Conservation (phyloP, 64 coral and sea anemone genomes). For the Hydrozoanthus tunicans region DNA sequence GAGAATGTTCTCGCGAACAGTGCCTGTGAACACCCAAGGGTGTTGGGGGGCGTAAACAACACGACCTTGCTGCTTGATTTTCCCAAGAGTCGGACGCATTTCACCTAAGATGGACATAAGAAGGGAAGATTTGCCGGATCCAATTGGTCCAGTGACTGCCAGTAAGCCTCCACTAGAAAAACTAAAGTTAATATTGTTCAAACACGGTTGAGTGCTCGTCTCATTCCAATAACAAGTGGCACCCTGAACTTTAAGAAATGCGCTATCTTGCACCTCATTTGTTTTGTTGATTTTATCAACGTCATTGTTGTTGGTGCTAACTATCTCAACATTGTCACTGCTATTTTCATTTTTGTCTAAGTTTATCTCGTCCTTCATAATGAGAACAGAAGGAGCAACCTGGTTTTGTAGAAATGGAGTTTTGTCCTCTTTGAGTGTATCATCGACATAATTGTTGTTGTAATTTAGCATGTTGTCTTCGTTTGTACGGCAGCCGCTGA, state of each 20-base stretch:
- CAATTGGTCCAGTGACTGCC: constrained; percentile 63
- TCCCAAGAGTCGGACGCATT: constrained; percentile 21
- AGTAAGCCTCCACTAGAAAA: constrained; percentile 50
- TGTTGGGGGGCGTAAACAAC: constrained; percentile 48
- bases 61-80: constrained; percentile 47
- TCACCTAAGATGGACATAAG: constrained; percentile 63
- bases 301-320: background rate
- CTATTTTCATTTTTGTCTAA: too few relatives aligned
- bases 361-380: too few relatives aligned
- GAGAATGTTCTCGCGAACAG: constrained; percentile 67
- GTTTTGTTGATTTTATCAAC: background rate
- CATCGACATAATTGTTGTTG: too few relatives aligned
- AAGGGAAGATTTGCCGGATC: constrained; percentile 58
- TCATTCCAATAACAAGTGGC: constrained; percentile 51
- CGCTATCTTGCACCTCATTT: background rate
- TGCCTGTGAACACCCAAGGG: constrained; percentile 77
- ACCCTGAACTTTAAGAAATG: constrained; percentile 38
- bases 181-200: constrained; percentile 59
- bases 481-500: too few relatives aligned
- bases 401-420: too few relatives aligned
- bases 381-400: too few relatives aligned
- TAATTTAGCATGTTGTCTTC: too few relatives aligned
- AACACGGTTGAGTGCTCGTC: constrained; percentile 20
- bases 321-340: background rate
- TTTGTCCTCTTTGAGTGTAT: too few relatives aligned